Base-by-base conservation (phyloP, 2,888 invertebrate genomes). In the Xestobium rufovillosum region DNA sequence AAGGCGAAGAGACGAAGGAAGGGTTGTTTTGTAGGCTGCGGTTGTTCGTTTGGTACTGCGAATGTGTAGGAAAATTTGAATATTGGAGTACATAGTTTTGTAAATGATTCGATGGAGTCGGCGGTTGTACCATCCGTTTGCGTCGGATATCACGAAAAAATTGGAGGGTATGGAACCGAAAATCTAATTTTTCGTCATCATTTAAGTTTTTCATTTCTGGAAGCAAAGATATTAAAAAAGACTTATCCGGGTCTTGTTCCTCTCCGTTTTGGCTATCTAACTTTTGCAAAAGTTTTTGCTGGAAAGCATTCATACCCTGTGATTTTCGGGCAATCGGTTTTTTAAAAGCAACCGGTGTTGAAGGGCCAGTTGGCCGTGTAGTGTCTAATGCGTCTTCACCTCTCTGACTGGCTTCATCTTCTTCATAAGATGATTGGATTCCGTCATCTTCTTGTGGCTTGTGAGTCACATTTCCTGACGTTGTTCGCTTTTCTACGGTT, bases 181-280 rank as follows among this genome's bases (percentile, higher is more conserved):
- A 44, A 31, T 44, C 44, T n/a, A 44, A 15, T 33, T 44, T 44
- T 23, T 44, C 36, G 4, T 44, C 44, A 13, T 38, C 38, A 12
- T 29, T 34, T 11, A 44, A 28, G 28, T 36, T 38, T 19, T 19
- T 41, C 4, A 39, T 14, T 13, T 41, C 35, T 9, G 41, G 41
- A 3, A 44, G 31, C 6, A 44, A 15, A 11, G 44, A 44, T 3
- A 44, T 15, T 12, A 44, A 33, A 31, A 42, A 44, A 6, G 29
- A 19, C 31, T 25, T 41, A 11, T 44, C 41, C 4, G 44, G 12
- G 34, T 41, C 41, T 6, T 44, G 41, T 14, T 39, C 34, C 2
- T 11, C 27, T 14, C 14, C 3, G 11, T 23, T 10, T 9, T 16
- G 3, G 3, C 10, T 8, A n/a, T 14, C 16, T n/a, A n/a, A n/a